A percentile compares a stretch with the other conserved stretches of the same genome.
Conservation (phyloP, 64 coral and sea anemone genomes). For the Montipora capricornis region DNA sequence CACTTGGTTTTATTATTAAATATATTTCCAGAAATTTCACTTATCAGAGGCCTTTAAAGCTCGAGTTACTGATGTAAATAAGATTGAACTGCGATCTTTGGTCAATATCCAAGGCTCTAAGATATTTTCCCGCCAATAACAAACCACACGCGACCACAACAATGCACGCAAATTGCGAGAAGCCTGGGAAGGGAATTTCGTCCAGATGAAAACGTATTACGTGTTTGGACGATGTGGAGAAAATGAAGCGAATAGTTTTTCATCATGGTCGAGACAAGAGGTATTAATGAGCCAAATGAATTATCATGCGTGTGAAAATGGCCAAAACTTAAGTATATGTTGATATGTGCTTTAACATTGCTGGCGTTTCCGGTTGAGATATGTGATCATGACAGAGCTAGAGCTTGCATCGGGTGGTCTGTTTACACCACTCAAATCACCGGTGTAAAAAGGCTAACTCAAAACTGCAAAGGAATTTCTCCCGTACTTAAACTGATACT, state of each 20-base stretch:
- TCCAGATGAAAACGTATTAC: conserved; percentile 68
- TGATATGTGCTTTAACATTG: conserved; percentile 28
- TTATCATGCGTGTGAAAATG: neutral
- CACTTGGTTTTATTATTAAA: neutral
- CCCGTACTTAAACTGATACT: neutral
- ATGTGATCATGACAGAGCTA: neutral
- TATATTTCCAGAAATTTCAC: conserved; percentile 8
- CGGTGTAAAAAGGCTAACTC: neutral
- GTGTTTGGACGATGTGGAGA: conserved; percentile 66
- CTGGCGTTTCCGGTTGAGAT: conserved; percentile 17
- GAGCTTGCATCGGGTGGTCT: neutral
- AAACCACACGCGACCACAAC: conserved; percentile 75
- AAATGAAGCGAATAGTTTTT: conserved; percentile 65
- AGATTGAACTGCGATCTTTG: neutral
- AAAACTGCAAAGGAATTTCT: neutral
- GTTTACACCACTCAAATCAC: conserved; percentile 15
- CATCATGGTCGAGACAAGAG: neutral
- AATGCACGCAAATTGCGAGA: conserved; percentile 51
- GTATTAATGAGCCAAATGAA: neutral
- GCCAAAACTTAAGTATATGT: neutral
- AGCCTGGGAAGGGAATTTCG: conserved; percentile 65
- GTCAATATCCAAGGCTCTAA: conserved; percentile 58
- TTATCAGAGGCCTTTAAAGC: neutral
- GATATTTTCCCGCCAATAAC: conserved; percentile 83
- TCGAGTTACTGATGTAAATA: neutral